Evolutionary conservation across 1,140 invertebrate genomes (phyloP), one percentile per base, ranked within the genome.

Genomic region (Macrobrachium nipponense): DNA sequence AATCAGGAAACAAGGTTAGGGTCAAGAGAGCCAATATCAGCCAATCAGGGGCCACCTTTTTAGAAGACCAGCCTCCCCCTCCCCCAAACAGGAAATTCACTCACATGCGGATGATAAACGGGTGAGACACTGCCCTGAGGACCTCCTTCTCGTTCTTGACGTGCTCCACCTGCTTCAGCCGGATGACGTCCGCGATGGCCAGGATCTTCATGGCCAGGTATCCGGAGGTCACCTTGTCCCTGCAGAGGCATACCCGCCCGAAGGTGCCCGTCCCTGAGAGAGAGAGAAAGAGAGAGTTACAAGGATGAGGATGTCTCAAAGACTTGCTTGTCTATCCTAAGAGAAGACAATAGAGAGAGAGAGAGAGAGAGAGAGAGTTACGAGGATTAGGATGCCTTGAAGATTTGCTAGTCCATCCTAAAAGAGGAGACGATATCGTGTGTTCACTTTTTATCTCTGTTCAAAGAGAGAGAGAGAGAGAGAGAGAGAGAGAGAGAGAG

Each of bases 41-140:
- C n/a, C n/a, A n/a, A n/a, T n/a, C n/a, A n/a, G n/a, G n/a, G n/a
- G n/a, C n/a, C n/a, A n/a, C n/a, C n/a, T n/a, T n/a, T n/a, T n/a
- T n/a, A n/a, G n/a, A n/a, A n/a, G n/a, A n/a, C n/a, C n/a, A n/a
- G 4, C 27, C 27, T 2, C 27, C 27, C 1, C 27, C 27, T 36
- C 27, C 27, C 27, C 4, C 27, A n/a, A n/a, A n/a, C 8, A 0
- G 80, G 72, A n/a, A n/a, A n/a, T n/a, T n/a, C 90, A 95, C 96
- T 96, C 93, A 98, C 97, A 98, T 93, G 91, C 96, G 96, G 44
- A 99, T 96, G 87, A 98, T 95, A 91, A 98, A 98, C 80, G 97
- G 97, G 93, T 98, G 97, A 88, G 95, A 94, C 78, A 98, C 95
- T 92, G 90, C 84, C 7, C 73, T 93, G 72, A 99, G 93, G 89